Base-by-base conservation (phyloP, 2,113 vertebrate genomes). In the Poecile atricapillus region DNA sequence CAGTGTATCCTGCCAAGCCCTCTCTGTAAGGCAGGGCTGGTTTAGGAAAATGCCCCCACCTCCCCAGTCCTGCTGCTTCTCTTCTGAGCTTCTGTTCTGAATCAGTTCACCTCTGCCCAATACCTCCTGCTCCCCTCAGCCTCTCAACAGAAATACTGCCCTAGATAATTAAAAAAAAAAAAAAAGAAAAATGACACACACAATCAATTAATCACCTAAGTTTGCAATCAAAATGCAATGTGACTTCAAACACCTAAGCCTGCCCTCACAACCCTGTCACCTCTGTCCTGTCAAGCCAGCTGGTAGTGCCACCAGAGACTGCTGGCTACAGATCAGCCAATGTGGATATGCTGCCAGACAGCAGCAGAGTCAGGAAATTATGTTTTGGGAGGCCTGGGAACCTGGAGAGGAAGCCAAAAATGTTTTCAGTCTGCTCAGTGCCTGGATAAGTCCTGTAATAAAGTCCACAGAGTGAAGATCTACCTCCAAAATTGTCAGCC, bases 1-100 rank as follows among this genome's bases (percentile, higher is more conserved):
- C 33, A 37, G 39, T 11, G 14, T 22, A 46, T 37, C 27, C 39
- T 37, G 17, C 23, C 2, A 41, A 58, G 19, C 2, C n/a, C 59
- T 19, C 50, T 28, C 15, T 4, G 2, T 18, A 4, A 30, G 50
- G 35, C 60, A 85, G 8, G 5, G 43, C 7, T 2, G 2, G 13
- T 13, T 58, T 35, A 49, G 24, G 25, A 43, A 50, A 19, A 56
- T 2, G 3, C 8, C 3, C 12, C 10, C 0, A 0, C 6, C 35
- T n/a, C 6, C n/a, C n/a, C 4, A 13, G 15, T 15, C 15, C 6
- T 0, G 0, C 30, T 30, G 50, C 43, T 65, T 65, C 1, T 0
- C 13, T 65, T 75, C 35, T 49, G 50, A 75, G 60, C 19, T 20
- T 22, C 41, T 43, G 10, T 41, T 49, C 50, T 85, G 30, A 41